Evolutionary conservation across 1,140 invertebrate genomes (phyloP).

Genomic region (Pogonomyrmex barbatus): DNA sequence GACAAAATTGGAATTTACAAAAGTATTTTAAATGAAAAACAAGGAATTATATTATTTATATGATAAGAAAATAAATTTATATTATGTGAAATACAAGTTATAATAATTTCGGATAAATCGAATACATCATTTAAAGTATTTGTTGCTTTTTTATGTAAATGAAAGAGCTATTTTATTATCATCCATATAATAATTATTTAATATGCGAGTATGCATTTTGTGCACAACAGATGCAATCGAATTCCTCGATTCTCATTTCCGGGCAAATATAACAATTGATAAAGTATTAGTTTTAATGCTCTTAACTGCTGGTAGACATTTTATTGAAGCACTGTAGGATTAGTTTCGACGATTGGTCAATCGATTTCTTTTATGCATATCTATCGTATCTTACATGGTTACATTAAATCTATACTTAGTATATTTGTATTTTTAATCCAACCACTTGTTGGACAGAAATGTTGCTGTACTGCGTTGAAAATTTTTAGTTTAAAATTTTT

Average conservation of each 20-base stretch:
- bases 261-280: constrained; percentile 5
- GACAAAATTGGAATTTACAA: background rate
- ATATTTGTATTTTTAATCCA: constrained; percentile 39
- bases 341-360: constrained; percentile 42
- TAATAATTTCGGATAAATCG: background rate
- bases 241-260: background rate
- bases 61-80: background rate
- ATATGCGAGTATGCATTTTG: background rate
- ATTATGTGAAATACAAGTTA: background rate
- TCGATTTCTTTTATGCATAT: constrained; percentile 30
- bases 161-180: constrained; percentile 1
- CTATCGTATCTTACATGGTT: constrained; percentile 27
- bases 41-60: background rate
- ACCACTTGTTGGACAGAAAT: constrained; percentile 67
- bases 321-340: constrained; percentile 42
- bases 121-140: background rate
- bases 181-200: background rate
- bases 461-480: background rate
- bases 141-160: background rate
- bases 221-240: background rate
- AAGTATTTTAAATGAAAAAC: constrained; percentile 19
- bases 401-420: constrained; percentile 21
- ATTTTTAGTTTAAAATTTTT: constrained; percentile 10
- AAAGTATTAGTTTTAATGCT: constrained; percentile 51
- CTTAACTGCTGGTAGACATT: constrained; percentile 24